These are phyloP conservation scores for cattle (Bos taurus) DNA, from an alignment of 2,113 vertebrate species.

Conservation along the genomic window ARS-UCD2.0 NC_037357.1:92836001-92836500, in stretches of 20 bases:
- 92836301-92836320: neutral
- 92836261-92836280: neutral
- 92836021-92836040: neutral
- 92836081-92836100: neutral
- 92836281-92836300: neutral
- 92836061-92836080: neutral
- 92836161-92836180: neutral
- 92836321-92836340: neutral
- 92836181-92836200: neutral
- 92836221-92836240: neutral
- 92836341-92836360: neutral
- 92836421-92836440: neutral
- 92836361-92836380: neutral
- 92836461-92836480: neutral
- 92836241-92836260: neutral
- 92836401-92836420: neutral
- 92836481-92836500: neutral
- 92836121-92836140: neutral
- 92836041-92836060: neutral
- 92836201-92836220: neutral
- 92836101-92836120: neutral
- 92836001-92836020: neutral
- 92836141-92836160: neutral
- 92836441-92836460: neutral
- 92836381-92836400: neutral